Conservation (phyloP, 2,113 vertebrate genomes). For the Atractosteus spatula region DNA sequence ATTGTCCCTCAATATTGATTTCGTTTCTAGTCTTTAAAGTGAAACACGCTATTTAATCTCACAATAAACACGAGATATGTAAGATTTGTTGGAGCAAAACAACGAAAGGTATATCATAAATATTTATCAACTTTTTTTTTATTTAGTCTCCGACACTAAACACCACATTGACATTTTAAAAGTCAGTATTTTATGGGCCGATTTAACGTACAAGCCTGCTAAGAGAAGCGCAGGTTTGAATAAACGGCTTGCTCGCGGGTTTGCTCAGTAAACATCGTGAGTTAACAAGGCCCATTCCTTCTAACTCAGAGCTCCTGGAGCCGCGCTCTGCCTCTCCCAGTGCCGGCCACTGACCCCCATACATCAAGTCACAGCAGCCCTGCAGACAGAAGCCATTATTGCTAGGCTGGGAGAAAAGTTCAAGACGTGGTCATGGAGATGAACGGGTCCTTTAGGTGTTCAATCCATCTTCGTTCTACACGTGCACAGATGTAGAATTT, state of each 20-base stretch:
- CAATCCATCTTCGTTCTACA: constrained; percentile 81
- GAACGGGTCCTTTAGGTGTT: constrained; percentile 62
- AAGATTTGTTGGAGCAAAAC: no score
- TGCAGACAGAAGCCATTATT: constrained; percentile 89
- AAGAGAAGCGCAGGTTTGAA: background rate
- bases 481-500: constrained; percentile 11
- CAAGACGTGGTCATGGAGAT: constrained; percentile 86
- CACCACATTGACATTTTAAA: no score
- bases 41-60: no score
- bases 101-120: no score
- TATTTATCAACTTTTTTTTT: no score
- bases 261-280: constrained; percentile 47
- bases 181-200: no score
- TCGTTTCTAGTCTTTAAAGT: no score
- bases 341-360: constrained; percentile 84
- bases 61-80: no score
- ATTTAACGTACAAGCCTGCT: no score
- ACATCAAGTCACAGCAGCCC: constrained; percentile 85
- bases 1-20: no score
- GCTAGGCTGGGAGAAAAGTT: constrained; percentile 85
- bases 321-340: constrained; percentile 66
- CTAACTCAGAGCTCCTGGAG: constrained; percentile 63
- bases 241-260: background rate
- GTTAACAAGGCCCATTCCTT: constrained; percentile 47
- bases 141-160: no score